A percentile compares a stretch with the other conserved stretches of the same genome.
Conservation (phyloP, 2,797 vertebrate species). For the Megalops cyprinoides region DNA sequence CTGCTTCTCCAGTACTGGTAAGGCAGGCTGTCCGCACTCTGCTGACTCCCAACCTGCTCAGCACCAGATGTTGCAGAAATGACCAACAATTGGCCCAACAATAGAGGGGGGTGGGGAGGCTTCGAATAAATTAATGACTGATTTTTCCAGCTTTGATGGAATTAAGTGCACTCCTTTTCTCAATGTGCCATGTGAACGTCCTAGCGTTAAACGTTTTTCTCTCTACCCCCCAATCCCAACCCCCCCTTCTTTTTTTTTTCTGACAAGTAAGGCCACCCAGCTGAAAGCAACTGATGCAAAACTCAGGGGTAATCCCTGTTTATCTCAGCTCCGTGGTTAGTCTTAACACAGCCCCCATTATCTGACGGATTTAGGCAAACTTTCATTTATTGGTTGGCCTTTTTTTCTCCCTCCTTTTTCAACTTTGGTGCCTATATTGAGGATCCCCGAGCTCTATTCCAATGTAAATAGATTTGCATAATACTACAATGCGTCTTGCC, state of each 20-base stretch:
- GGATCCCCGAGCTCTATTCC: slow-evolving; percentile 77
- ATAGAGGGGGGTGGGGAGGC: slow-evolving; percentile 61
- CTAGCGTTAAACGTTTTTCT: slow-evolving; percentile 84
- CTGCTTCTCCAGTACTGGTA: slow-evolving; percentile 56
- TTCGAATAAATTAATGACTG: slow-evolving; percentile 99
- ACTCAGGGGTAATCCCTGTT: slow-evolving; percentile 97
- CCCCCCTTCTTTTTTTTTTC: slow-evolving; percentile 60
- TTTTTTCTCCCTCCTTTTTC: slow-evolving; percentile 66
- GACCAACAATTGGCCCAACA: slow-evolving; percentile 83
- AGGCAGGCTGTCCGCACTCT: slow-evolving; percentile 54
- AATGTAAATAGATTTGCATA: slow-evolving; percentile 91
- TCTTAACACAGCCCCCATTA: slow-evolving; percentile 94
- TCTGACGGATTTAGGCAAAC: slow-evolving; percentile 93
- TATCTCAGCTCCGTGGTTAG: slow-evolving; percentile 91
- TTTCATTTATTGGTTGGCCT: slow-evolving; percentile 92
- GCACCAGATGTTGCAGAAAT: slow-evolving; percentile 97
- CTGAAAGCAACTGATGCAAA: slow-evolving; percentile 96
- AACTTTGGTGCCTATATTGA: slow-evolving; percentile 77
- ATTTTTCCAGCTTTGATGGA: slow-evolving; percentile 98
- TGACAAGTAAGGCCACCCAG: slow-evolving; percentile 96
- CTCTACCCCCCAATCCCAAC: slow-evolving; percentile 29
- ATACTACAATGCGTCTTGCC: slow-evolving; percentile 84
- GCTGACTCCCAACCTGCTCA: slow-evolving; percentile 75
- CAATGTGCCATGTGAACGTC: slow-evolving; percentile 91
- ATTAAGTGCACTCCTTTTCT: slow-evolving; percentile 93